Percentiles rank a stretch among this genome's conserved stretches.
Evolutionary conservation across 2,888 invertebrate species (phyloP).

Genomic region (Eupithecia subfuscata): DNA sequence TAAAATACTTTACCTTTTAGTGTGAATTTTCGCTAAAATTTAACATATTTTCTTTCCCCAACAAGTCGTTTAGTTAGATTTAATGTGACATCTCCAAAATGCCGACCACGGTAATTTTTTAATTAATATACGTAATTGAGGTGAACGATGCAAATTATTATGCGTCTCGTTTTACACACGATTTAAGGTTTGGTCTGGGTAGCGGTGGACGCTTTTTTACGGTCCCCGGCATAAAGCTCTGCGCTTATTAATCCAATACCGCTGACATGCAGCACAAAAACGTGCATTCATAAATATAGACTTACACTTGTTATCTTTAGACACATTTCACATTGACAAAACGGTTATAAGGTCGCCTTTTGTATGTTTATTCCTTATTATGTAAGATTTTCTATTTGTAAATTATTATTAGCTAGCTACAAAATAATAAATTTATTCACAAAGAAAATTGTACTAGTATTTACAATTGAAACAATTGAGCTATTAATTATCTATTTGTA

Average conservation of each 20-base stretch:
- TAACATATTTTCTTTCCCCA: slow-evolving; percentile 15
- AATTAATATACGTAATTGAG: slow-evolving; percentile 35
- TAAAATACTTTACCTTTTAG: neutral
- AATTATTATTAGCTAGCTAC: too few species aligned
- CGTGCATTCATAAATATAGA: too few species aligned
- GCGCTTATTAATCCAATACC: neutral
- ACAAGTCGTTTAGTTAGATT: slow-evolving; percentile 28
- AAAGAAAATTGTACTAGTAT: too few species aligned
- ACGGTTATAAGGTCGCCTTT: too few species aligned
- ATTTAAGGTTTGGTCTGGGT: neutral
- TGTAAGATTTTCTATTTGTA: too few species aligned
- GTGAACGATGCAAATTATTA: slow-evolving; percentile 34
- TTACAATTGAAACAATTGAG: too few species aligned
- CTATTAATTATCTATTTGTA: too few species aligned
- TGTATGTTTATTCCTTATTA: too few species aligned
- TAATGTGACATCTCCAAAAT: slow-evolving; percentile 28
- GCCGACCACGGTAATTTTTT: slow-evolving; percentile 29
- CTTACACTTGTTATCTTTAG: too few species aligned
- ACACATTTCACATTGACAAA: too few species aligned
- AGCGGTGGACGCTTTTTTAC: slow-evolving; percentile 3
- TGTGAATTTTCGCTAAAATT: slow-evolving; percentile 17
- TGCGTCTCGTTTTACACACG: neutral
- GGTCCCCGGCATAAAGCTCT: neutral
- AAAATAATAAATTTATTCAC: too few species aligned
- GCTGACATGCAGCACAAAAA: too few species aligned